phyloP scores from a whole-genome alignment of 2,888 invertebrate species.

The Luperina testacea region DNA sequence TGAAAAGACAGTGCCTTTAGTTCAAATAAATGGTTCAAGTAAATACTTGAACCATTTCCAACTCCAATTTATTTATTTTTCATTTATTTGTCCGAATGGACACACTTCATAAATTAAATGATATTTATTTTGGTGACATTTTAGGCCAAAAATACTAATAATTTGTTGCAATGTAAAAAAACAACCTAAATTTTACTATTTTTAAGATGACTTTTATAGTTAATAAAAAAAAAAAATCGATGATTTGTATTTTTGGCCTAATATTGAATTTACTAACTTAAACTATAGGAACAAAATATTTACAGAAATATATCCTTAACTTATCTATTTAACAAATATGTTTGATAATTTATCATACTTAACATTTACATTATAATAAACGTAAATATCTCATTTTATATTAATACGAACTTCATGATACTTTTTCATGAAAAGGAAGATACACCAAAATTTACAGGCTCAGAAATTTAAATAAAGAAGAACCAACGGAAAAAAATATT shows the following conservation, averaged over 20 bases:
- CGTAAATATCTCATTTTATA: conserved; percentile 67
- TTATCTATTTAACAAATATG: conserved; percentile 23
- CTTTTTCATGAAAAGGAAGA: neutral
- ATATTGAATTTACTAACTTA: conserved; percentile 36
- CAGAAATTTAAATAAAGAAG: neutral
- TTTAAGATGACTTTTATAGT: neutral
- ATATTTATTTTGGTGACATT: conserved; percentile 6
- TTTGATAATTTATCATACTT: conserved; percentile 84
- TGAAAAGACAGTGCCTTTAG: conserved; percentile 18
- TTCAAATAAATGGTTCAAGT: conserved; percentile 24
- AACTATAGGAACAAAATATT: conserved; percentile 61
- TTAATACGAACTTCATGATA: conserved; percentile 65
- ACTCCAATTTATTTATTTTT: no score
- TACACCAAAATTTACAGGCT: neutral
- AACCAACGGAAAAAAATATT: neutral
- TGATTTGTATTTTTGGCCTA: conserved; percentile 27
- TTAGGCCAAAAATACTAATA: conserved; percentile 29
- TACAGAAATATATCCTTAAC: conserved; percentile 42
- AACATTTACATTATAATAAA: conserved; percentile 72
- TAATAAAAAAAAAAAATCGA: neutral
- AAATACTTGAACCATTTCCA: neutral
- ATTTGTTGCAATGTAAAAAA: neutral
- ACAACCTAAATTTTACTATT: neutral
- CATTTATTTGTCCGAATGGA: neutral
- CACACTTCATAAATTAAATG: conserved; percentile 20